phyloP scores from a whole-genome alignment of 2,113 vertebrate genomes.

The Xyrauchen texanus region DNA sequence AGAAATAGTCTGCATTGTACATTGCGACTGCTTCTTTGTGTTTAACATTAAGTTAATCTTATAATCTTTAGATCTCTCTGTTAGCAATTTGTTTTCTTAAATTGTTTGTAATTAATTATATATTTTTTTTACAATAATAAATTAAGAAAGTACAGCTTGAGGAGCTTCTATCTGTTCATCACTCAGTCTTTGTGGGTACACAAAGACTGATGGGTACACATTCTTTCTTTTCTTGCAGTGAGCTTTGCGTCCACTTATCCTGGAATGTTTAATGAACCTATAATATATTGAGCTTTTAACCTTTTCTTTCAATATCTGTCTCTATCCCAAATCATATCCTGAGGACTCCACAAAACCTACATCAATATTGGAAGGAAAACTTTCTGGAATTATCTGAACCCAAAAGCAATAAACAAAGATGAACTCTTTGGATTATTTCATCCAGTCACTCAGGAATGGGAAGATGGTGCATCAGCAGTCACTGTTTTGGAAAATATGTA shows the following conservation, averaged over 20 bases:
- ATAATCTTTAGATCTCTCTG: background rate
- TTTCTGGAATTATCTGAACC: slow-evolving; percentile 80
- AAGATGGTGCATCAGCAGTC: slow-evolving; percentile 73
- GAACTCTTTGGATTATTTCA: slow-evolving; percentile 82
- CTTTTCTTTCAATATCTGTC: background rate
- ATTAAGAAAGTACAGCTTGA: slow-evolving; percentile 78
- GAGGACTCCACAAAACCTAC: slow-evolving; percentile 70
- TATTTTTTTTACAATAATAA: background rate
- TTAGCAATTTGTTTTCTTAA: background rate
- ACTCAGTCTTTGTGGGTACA: slow-evolving; percentile 74
- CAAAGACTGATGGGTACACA: background rate
- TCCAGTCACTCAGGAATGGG: slow-evolving; percentile 79
- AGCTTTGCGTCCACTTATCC: too few relatives aligned
- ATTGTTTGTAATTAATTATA: background rate
- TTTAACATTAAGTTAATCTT: too few relatives aligned
- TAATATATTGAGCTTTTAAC: background rate
- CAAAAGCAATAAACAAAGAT: slow-evolving; percentile 78
- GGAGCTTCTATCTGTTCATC: slow-evolving; percentile 74
- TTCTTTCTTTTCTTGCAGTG: background rate
- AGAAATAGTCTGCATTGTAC: slow-evolving; percentile 26
- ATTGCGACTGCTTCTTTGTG: too few relatives aligned
- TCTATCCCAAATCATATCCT: slow-evolving; percentile 69
- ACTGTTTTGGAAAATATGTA: background rate
- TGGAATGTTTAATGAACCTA: too few relatives aligned
- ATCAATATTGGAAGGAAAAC: slow-evolving; percentile 75